Evolutionary conservation across 2,797 vertebrate genomes (phyloP), one percentile per base, ranked within the genome.

Genomic region (Cephalopachus bancanus): DNA sequence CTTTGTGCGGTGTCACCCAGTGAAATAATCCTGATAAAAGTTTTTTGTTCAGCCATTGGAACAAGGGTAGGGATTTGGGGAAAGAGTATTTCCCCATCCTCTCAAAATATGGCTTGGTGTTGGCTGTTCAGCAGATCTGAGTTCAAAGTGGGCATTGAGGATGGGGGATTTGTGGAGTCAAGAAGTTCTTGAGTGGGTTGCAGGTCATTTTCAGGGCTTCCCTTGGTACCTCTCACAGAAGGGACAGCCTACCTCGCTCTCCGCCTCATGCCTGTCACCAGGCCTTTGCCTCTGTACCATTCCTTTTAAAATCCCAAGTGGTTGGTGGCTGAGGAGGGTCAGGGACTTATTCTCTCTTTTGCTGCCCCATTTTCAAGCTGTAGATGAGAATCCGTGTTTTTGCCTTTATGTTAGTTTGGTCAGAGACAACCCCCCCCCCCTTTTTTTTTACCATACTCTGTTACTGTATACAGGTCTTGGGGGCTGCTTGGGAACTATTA

Each of bases 21-120:
- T 8, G 11, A 97, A 91, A 91, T 86, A 83, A 72, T 72, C 92
- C 59, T 10, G 19, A 93, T 80, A 81, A 65, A 93, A 84, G 78
- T 72, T 72, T 74, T 95, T 88, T 67, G 65, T 94, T 85, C 28
- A 26, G 67, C 12, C 20, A 2, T 64, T 86, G 85, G 49, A 72
- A 33, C n/a, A 49, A 80, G 28, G 85, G 37, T 19, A 20, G 20
- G 64, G 55, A 53, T 76, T 83, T 79, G 62, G 49, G 60, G 55
- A 59, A 53, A 59, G 30, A 81, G 49, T 55, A 10, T 81, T 53
- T 75, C 62, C 33, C 89, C 9, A 33, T 8, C 22, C 79, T 94
- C 51, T 79, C 79, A 37, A 83, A 69, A 80, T 59, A 30, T 33
- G 44, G 33, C 71, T 74, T 83, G 93, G 33, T 67, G 17, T 81